Percentiles rank a stretch among this genome's conserved stretches.
Conservation (phyloP, 2,888 invertebrate species). For the Dasypogon diadema region DNA sequence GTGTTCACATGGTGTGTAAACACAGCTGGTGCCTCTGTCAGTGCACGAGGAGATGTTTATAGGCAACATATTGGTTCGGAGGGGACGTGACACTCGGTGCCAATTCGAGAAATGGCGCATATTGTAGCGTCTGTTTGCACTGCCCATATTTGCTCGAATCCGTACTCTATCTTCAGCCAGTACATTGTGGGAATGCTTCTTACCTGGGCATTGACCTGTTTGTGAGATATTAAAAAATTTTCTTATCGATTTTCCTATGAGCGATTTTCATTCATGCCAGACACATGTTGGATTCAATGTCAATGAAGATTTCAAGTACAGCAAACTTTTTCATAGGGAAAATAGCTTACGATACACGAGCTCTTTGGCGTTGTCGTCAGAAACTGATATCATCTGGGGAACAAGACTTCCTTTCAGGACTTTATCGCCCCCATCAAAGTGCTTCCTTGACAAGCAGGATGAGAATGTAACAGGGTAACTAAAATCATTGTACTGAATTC, state of each 20-base stretch:
- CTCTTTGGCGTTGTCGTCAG: too few species aligned
- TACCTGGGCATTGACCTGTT: slow-evolving; percentile 3
- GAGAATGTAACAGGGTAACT: neutral
- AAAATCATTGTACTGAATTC: neutral
- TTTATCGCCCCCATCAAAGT: neutral
- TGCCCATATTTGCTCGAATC: neutral
- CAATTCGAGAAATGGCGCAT: neutral
- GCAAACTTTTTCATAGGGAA: too few species aligned
- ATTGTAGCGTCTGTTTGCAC: neutral
- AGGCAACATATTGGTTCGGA: slow-evolving; percentile 19
- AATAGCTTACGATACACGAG: too few species aligned
- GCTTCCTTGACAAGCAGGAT: slow-evolving; percentile 10
- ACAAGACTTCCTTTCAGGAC: too few species aligned
- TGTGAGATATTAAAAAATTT: neutral
- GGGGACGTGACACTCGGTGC: neutral
- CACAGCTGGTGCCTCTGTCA: neutral
- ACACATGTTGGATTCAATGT: too few species aligned
- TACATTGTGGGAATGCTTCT: neutral
- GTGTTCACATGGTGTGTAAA: slow-evolving; percentile 22
- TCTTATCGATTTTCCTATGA: neutral
- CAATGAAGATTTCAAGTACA: too few species aligned
- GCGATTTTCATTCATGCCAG: too few species aligned
- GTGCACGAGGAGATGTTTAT: neutral
- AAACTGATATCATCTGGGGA: too few species aligned
- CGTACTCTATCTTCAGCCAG: neutral